phyloP scores from a whole-genome alignment of 2,113 vertebrate genomes.

The Indicator maculatus region DNA sequence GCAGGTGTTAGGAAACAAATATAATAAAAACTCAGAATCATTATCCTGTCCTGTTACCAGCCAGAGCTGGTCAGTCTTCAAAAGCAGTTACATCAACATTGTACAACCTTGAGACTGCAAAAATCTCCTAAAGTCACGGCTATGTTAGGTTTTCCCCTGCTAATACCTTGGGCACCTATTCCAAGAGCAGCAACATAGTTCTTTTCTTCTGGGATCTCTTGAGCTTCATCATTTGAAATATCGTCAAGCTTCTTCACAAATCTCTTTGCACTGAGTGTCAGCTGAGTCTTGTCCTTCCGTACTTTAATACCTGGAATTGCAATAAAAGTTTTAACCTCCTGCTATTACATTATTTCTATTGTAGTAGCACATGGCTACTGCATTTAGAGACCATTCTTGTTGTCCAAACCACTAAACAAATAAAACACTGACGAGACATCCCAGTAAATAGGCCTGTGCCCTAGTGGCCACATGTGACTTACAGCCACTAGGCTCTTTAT shows the following conservation, averaged over 20 bases:
- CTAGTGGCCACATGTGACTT: neutral
- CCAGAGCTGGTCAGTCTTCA: neutral
- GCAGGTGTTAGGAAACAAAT: neutral
- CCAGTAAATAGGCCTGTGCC: neutral
- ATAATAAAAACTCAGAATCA: neutral
- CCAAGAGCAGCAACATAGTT: constrained; percentile 85
- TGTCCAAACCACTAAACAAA: neutral
- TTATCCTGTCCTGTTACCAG: neutral
- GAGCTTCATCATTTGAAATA: constrained; percentile 59
- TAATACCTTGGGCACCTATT: constrained; percentile 79
- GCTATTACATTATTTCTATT: neutral
- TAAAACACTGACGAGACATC: neutral
- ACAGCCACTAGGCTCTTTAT: neutral
- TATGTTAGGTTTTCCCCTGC: neutral
- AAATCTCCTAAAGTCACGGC: neutral
- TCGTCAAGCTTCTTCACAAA: constrained; percentile 69
- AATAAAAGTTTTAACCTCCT: neutral
- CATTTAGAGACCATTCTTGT: neutral
- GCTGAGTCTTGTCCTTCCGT: constrained; percentile 72
- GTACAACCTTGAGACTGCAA: neutral
- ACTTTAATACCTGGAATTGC: constrained; percentile 73
- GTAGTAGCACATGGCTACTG: neutral
- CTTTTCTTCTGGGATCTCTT: constrained; percentile 81
- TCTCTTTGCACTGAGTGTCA: constrained; percentile 76
- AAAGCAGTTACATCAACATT: neutral